Base-by-base conservation (phyloP, 2,797 vertebrate species). In the Carapus acus region DNA sequence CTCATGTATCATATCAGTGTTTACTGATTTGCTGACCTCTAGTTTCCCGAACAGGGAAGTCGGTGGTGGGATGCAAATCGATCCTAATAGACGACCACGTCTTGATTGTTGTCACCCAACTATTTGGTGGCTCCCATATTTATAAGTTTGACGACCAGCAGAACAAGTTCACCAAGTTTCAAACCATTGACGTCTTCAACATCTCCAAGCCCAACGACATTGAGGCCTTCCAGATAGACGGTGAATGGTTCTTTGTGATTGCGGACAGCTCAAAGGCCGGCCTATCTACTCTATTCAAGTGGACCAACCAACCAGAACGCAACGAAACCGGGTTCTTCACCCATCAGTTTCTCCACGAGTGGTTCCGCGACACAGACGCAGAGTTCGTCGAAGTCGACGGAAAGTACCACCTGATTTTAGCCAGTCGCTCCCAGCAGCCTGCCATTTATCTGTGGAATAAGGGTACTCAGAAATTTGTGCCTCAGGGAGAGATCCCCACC, bases 161-260 rank as follows among this genome's bases (percentile, higher is more conserved):
- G 86, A 96, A 93, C 63, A 94, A 93, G 66, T 99, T 98, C 70
- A 89, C 88, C 69, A 97, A 94, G 69, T 98, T 98, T 85, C 96
- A 99, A 61, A 92, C 92, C 33, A 92, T 99, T 0, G 94, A 98
- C 65, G 91, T 91, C n/a, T 90, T 93, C 40, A 93, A 94, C 64
- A 94, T 99, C 54, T 97, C 95, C 23, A 98, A 99, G 80, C 96
- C 96, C 27, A 98, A 97, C 0, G 94, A 98, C 64, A 94, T 98
- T 3, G 94, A 98, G 76, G 87, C 93, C 55, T 98, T 99, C 74
- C 88, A 90, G 73, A 93, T 99, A 18, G 91, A 94, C 0, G 83
- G 86, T 0, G 91, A 94, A 34, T 93, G 88, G 58, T 98, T 92
- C 83, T 97, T 97, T 67, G 77, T 97, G 69, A 96, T 98, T 3